phyloP scores from a whole-genome alignment of 2,113 vertebrate species.

The Ophiodon elongatus region DNA sequence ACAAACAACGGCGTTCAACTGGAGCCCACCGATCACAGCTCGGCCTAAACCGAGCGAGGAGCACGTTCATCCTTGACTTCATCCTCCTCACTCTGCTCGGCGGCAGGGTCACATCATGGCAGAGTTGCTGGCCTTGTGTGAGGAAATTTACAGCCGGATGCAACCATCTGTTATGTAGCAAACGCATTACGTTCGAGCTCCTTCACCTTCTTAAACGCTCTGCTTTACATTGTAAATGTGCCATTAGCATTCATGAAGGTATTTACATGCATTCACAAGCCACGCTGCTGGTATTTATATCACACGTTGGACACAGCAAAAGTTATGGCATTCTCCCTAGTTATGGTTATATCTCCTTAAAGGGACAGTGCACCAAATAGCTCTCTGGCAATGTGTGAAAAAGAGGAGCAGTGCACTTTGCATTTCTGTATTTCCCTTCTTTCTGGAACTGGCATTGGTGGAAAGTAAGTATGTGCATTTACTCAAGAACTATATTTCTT shows the following conservation, averaged over 20 bases:
- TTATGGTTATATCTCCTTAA: slow-evolving; percentile 46
- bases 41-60: not conserved
- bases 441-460: not conserved
- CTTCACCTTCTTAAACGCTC: slow-evolving; percentile 63
- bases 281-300: slow-evolving; percentile 59
- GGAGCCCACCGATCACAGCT: not conserved
- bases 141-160: slow-evolving; percentile 78
- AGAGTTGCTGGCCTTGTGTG: slow-evolving; percentile 68
- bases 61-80: slow-evolving; percentile 61
- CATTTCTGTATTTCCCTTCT: not conserved
- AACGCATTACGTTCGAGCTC: slow-evolving; percentile 49
- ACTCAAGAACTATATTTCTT: not conserved
- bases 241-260: slow-evolving; percentile 85
- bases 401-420: not conserved
- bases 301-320: slow-evolving; percentile 22
- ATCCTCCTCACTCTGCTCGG: slow-evolving; percentile 30
- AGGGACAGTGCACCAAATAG: slow-evolving; percentile 8
- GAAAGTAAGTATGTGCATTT: not conserved
- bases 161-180: slow-evolving; percentile 76
- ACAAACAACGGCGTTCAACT: slow-evolving; percentile 41
- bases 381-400: not conserved
- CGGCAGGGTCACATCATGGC: slow-evolving; percentile 62
- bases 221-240: slow-evolving; percentile 76
- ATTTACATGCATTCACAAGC: slow-evolving; percentile 80
- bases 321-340: slow-evolving; percentile 44